phyloP scores from a whole-genome alignment of 2,113 vertebrate genomes.

The Macroglossus sobrinus region DNA sequence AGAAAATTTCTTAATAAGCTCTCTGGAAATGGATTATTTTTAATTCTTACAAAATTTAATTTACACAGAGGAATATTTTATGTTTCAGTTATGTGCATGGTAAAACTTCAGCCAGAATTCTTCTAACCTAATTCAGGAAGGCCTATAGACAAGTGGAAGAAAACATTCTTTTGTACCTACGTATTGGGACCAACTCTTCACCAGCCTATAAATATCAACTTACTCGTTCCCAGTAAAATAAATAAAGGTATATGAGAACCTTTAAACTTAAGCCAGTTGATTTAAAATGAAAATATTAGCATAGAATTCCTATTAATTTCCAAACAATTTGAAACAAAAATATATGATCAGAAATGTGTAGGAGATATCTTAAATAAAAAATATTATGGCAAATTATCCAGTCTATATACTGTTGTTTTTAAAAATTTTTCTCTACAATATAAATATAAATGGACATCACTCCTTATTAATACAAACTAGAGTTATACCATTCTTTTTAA shows the following conservation, averaged over 20 bases:
- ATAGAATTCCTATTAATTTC: not conserved
- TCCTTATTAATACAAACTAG: not conserved
- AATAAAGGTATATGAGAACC: too few species aligned
- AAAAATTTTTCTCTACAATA: not conserved
- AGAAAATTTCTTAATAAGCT: not conserved
- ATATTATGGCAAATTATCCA: not conserved
- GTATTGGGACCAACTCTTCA: not conserved
- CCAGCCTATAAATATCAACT: not conserved
- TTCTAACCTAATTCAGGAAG: not conserved
- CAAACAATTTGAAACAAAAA: not conserved
- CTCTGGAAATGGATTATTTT: not conserved
- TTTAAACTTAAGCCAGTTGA: not conserved
- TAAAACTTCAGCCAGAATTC: not conserved
- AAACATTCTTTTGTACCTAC: not conserved
- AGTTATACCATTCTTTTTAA: not conserved
- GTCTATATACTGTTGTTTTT: not conserved
- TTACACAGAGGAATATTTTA: not conserved
- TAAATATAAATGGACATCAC: not conserved
- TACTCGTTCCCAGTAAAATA: too few species aligned
- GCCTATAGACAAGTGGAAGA: not conserved
- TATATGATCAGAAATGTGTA: not conserved
- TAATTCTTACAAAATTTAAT: not conserved
- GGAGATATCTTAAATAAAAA: not conserved
- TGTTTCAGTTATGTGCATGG: not conserved
- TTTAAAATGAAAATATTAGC: not conserved